These are phyloP conservation scores for Micropoecilia bifurca DNA, from an alignment of 2,797 vertebrate genomes.

Conservation along the genomic window DNA sequence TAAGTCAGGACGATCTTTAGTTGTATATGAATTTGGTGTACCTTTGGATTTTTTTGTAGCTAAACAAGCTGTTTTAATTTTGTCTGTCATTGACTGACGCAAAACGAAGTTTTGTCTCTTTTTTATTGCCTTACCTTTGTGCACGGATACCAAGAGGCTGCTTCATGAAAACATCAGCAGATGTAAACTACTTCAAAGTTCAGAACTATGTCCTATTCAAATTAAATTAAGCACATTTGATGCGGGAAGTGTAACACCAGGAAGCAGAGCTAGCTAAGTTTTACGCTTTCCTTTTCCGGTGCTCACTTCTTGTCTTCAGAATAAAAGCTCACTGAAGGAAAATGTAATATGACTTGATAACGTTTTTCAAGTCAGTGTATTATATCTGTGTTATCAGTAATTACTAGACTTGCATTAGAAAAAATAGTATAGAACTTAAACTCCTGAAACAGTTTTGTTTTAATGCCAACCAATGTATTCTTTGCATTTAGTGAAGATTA, in stretches of 20 bases:
- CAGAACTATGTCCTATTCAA: accelerated
- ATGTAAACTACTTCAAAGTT: not conserved
- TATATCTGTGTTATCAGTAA: not conserved
- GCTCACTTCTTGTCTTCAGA: conserved; percentile 2
- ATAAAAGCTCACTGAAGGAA: not conserved
- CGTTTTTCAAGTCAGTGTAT: not conserved
- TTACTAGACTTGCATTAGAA: not conserved
- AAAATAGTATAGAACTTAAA: not conserved
- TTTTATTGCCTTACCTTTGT: conserved; percentile 18
- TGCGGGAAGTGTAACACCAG: not conserved
- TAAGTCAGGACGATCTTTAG: not conserved
- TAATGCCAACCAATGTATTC: not conserved
- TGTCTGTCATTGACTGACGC: not conserved
- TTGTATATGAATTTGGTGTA: not conserved
- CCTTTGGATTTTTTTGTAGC: not conserved
- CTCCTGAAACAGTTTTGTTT: not conserved
- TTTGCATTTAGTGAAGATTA: not conserved
- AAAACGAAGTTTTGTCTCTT: not conserved
- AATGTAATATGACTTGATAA: not conserved
- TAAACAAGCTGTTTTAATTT: not conserved
- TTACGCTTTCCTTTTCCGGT: not conserved
- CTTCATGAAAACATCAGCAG: not conserved
- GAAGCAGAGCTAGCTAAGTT: not conserved
- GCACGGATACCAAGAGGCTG: not conserved
- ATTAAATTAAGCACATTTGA: accelerated